A percentile compares a stretch with the other conserved stretches of the same genome.
phyloP scores from a whole-genome alignment of 2,113 vertebrate genomes.

The Mesoclemmys tuberculata region DNA sequence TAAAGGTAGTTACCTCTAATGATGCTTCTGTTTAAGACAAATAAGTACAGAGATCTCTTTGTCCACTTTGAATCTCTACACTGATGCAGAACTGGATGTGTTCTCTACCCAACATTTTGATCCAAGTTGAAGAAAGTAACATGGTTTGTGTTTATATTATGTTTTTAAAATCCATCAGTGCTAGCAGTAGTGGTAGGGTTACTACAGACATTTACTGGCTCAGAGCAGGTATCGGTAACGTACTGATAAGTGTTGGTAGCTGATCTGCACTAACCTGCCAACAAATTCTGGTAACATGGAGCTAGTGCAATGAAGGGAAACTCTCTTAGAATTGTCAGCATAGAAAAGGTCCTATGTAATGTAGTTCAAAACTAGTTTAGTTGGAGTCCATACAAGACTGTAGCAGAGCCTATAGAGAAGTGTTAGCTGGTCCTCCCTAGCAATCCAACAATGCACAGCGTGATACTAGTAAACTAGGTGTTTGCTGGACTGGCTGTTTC shows the following conservation, averaged over 20 bases:
- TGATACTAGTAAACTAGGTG: background rate
- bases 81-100: background rate
- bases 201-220: background rate
- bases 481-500: background rate
- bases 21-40: background rate
- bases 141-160: background rate
- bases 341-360: background rate
- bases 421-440: background rate
- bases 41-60: background rate
- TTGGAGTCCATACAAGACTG: too few species aligned
- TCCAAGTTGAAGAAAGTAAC: background rate
- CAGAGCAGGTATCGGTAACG: background rate
- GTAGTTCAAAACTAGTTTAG: background rate
- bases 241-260: background rate
- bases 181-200: background rate
- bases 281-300: background rate
- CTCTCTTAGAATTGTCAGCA: background rate
- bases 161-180: background rate
- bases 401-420: background rate
- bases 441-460: background rate
- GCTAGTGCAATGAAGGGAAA: fast-evolving
- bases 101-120: background rate
- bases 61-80: background rate
- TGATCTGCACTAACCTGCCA: background rate
- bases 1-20: background rate